Evolutionary conservation across 37 sponge, comb jelly and placozoan species (phyloP).

Genomic region (Dysidea cf. avara): DNA sequence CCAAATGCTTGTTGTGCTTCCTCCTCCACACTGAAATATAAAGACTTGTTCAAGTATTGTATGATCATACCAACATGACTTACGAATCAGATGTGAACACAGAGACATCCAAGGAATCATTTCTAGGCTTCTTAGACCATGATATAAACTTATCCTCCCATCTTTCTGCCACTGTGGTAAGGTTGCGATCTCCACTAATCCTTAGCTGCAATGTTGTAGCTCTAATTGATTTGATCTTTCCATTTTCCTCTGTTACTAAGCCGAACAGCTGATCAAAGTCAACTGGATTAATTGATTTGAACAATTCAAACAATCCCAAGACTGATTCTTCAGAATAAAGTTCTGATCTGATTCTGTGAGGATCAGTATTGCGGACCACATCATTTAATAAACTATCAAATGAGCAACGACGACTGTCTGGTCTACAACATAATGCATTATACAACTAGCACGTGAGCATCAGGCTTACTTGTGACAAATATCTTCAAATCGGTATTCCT

Average conservation of each 20-base stretch:
- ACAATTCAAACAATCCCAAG: neutral
- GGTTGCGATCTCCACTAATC: neutral
- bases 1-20: conserved; percentile 10
- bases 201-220: conserved; percentile 2
- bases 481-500: conserved; percentile 6
- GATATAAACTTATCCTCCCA: neutral
- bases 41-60: neutral
- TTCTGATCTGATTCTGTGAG: too few species aligned
- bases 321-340: neutral
- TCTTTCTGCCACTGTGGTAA: neutral
- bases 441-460: neutral
- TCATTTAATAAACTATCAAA: neutral
- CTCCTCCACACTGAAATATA: neutral
- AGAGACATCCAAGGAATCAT: neutral
- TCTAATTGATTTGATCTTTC: neutral
- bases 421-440: neutral
- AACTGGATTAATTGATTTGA: neutral
- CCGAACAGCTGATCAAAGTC: conserved; percentile 2
- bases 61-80: neutral
- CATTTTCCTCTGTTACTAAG: neutral
- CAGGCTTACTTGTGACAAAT: conserved; percentile 16
- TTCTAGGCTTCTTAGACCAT: neutral
- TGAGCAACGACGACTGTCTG: too few species aligned
- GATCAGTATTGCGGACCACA: neutral
- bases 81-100: conserved; percentile 15